phyloP scores from a whole-genome alignment of 2,113 vertebrate species.

The Speoplatyrhinus poulsoni region DNA sequence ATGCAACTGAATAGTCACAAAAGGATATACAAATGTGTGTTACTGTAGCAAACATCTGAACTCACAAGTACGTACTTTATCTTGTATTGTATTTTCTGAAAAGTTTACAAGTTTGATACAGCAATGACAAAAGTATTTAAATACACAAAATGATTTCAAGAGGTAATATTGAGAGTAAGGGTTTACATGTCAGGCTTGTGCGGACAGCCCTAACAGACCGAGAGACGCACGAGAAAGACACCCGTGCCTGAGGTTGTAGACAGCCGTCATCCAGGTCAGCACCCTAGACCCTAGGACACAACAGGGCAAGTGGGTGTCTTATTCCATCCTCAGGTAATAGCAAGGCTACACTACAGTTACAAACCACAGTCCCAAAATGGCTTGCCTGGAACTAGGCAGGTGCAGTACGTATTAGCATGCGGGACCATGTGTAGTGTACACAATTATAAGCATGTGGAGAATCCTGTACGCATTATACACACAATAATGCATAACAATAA shows the following conservation, averaged over 20 bases:
- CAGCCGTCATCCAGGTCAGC: not conserved
- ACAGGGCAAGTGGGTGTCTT: conserved; percentile 14
- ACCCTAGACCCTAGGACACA: not conserved
- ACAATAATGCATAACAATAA: not conserved
- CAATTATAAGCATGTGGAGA: conserved; percentile 6
- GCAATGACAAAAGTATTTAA: not conserved
- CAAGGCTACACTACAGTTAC: conserved; percentile 47
- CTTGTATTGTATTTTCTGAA: not conserved
- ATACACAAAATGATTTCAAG: not conserved
- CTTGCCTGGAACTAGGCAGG: conserved; percentile 1
- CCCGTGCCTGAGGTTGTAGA: conserved; percentile 8
- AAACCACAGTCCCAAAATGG: conserved; percentile 24
- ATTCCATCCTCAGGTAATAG: conserved; percentile 41
- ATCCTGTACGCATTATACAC: not conserved
- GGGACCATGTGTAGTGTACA: conserved; percentile 7
- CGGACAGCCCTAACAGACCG: not conserved
- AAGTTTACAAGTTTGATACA: not conserved
- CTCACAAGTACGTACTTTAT: not conserved
- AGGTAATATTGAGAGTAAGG: not conserved
- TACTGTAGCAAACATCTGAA: not conserved
- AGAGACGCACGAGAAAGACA: not conserved
- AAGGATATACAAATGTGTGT: not conserved
- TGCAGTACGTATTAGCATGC: not conserved
- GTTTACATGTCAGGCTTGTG: not conserved
- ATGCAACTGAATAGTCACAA: not conserved